Evolutionary conservation across 2,113 vertebrate genomes (phyloP).

Genomic region (Chaenocephalus aceratus): DNA sequence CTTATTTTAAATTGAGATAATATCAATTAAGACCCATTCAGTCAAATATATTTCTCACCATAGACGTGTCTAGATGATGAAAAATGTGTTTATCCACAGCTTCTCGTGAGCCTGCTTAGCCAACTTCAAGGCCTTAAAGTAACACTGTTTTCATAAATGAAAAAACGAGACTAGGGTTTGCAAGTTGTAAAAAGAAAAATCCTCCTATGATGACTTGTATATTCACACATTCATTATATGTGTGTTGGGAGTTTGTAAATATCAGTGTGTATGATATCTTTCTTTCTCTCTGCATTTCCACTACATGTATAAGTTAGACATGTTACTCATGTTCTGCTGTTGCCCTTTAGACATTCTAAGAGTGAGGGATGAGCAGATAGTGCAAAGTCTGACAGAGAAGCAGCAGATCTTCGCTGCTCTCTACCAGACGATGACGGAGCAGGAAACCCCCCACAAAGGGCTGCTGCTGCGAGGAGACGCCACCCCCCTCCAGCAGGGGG

Average conservation of each 20-base stretch:
- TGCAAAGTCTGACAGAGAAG: slow-evolving; percentile 87
- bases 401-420: slow-evolving; percentile 88
- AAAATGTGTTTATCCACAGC: too few species aligned
- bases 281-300: background rate
- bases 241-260: too few species aligned
- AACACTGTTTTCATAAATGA: too few species aligned
- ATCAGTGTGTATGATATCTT: too few species aligned
- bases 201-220: too few species aligned
- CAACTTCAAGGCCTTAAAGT: too few species aligned
- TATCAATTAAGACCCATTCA: background rate
- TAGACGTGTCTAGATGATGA: background rate
- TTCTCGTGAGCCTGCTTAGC: too few species aligned
- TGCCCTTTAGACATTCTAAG: slow-evolving; percentile 84
- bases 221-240: too few species aligned
- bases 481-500: slow-evolving; percentile 86
- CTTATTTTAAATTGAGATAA: background rate
- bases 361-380: slow-evolving; percentile 85
- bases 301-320: background rate
- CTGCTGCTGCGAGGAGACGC: slow-evolving; percentile 83
- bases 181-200: too few species aligned
- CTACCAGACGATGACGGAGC: slow-evolving; percentile 77
- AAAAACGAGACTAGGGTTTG: too few species aligned
- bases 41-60: background rate
- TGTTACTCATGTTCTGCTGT: background rate
- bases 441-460: slow-evolving; percentile 67